These are phyloP conservation scores for Lepus oiostolus DNA, from an alignment of 2,797 vertebrate species.

Conservation along the genomic window DNA sequence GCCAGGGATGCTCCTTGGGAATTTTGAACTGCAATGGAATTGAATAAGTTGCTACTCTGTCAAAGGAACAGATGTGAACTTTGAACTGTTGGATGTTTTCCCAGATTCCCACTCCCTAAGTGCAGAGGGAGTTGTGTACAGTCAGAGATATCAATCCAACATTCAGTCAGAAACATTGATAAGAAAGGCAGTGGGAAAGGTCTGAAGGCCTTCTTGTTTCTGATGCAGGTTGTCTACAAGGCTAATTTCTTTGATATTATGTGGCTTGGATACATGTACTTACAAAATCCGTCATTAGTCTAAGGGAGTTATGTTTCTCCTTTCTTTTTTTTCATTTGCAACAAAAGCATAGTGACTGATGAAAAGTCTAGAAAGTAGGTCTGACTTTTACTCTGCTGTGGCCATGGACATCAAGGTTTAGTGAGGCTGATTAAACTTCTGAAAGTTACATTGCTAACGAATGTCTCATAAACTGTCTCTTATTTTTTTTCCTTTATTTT, in stretches of 20 bases:
- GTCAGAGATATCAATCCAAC: not conserved
- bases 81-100: not conserved
- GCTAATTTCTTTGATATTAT: not conserved
- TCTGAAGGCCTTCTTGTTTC: not conserved
- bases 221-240: not conserved
- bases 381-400: not conserved
- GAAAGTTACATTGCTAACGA: not conserved
- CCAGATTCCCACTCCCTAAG: not conserved
- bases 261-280: too few species aligned
- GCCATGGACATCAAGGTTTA: not conserved
- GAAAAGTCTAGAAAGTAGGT: not conserved
- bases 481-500: not conserved
- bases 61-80: not conserved
- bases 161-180: not conserved
- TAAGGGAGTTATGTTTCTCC: not conserved
- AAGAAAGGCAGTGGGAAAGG: accelerated
- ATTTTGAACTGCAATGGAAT: not conserved
- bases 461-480: not conserved
- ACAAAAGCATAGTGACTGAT: too few species aligned
- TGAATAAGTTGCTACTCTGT: not conserved
- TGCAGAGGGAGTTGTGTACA: not conserved
- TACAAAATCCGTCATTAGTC: not conserved
- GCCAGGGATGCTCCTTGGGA: too few species aligned
- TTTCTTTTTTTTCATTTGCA: not conserved
- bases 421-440: not conserved